These are phyloP conservation scores for Girardia tigrina DNA, from an alignment of 2,888 invertebrate species.

Conservation along the genomic window DNA sequence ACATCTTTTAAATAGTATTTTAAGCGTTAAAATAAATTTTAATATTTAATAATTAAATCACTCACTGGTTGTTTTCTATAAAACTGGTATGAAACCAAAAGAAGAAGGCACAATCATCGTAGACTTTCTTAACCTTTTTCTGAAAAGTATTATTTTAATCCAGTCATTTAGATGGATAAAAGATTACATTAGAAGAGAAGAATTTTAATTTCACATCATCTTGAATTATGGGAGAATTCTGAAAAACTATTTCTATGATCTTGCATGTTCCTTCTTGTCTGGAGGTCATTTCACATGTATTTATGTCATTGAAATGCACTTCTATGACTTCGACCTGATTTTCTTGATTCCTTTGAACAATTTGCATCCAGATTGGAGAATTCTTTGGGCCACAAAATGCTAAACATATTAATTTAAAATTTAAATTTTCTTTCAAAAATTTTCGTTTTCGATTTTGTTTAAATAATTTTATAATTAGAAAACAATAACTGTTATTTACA, in stretches of 20 bases:
- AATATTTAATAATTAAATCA: not conserved
- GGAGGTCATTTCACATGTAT: not conserved
- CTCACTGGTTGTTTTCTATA: not conserved
- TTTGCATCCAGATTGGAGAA: not conserved
- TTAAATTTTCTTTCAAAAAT: too few species aligned
- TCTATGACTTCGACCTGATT: not conserved
- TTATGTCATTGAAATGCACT: not conserved
- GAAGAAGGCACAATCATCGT: constrained; percentile 50
- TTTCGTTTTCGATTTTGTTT: too few species aligned
- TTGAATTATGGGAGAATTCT: not conserved
- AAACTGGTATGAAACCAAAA: constrained; percentile 2
- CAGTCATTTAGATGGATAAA: not conserved
- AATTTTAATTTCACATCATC: not conserved
- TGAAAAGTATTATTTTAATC: constrained; percentile 39
- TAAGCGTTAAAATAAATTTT: too few species aligned
- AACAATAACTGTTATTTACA: too few species aligned
- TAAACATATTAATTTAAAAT: not conserved
- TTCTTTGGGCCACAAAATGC: not conserved
- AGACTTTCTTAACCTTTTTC: constrained; percentile 50
- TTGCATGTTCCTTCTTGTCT: not conserved
- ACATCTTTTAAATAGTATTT: too few species aligned
- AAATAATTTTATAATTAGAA: too few species aligned
- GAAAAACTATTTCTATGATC: not conserved
- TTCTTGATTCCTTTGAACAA: not conserved
- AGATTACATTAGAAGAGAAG: not conserved